A percentile compares a stretch with the other conserved stretches of the same genome.
Evolutionary conservation across 30 jellyfish, hydroid and myxozoan genomes (phyloP).

Genomic region (Sanderia malayensis): DNA sequence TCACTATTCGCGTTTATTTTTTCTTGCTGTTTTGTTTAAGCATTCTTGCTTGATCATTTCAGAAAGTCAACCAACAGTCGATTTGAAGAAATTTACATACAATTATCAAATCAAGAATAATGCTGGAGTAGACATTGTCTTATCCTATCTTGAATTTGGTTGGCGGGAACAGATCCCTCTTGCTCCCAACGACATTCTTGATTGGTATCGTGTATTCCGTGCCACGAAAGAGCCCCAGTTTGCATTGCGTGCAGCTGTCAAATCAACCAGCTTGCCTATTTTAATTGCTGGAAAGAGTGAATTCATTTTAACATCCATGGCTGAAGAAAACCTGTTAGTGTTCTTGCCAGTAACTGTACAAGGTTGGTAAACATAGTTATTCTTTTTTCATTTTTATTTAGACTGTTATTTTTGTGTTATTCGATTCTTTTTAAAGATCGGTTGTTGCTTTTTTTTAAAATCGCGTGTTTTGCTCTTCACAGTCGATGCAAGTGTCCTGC

Average conservation of each 20-base stretch:
- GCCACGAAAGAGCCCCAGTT: slow-evolving; percentile 72
- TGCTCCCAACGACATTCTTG: slow-evolving; percentile 74
- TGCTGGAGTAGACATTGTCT: slow-evolving; percentile 63
- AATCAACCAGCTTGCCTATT: slow-evolving; percentile 58
- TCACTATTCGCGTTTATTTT: no score
- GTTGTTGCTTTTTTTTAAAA: no score
- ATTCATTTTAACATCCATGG: slow-evolving; percentile 47
- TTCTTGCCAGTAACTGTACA: slow-evolving; percentile 78
- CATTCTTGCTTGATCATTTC: neutral
- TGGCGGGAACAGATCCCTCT: slow-evolving; percentile 72
- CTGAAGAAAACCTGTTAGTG: slow-evolving; percentile 34
- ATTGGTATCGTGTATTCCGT: slow-evolving; percentile 83
- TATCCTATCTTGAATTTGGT: slow-evolving; percentile 82
- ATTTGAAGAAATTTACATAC: slow-evolving; percentile 60
- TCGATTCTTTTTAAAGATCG: no score
- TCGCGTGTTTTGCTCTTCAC: no score
- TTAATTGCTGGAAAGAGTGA: slow-evolving; percentile 79
- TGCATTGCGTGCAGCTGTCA: slow-evolving; percentile 60
- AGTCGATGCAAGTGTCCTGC: slow-evolving; percentile 50
- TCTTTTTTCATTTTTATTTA: no score
- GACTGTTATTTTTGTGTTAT: no score
- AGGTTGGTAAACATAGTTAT: no score
- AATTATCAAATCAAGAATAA: slow-evolving; percentile 82
- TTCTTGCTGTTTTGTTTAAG: neutral
- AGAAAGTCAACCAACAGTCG: slow-evolving; percentile 13